Evolutionary conservation across 2,888 invertebrate genomes (phyloP), one percentile per base, ranked within the genome.

Genomic region (Catocala sponsa): DNA sequence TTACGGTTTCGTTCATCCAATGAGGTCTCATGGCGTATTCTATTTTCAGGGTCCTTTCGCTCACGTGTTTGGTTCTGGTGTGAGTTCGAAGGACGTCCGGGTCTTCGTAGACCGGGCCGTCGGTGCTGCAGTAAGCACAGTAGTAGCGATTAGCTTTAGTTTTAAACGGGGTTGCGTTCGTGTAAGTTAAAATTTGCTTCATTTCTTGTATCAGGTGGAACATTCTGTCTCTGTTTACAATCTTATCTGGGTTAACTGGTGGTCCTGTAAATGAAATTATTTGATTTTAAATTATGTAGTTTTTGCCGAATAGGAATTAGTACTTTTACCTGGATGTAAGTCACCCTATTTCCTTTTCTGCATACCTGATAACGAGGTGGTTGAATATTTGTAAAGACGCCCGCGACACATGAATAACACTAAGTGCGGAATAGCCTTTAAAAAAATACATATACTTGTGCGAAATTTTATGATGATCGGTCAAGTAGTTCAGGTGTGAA

Each of bases 101-200:
- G 5, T 86, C 78, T 0, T 86, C 82, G 60, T 86, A 90, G 5
- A 47, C 2, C 0, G 70, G 15, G 0, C 76, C 71, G 0, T 79
- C 76, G 0, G 83, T 76, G 6, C 75, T 65, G 59, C 93, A 93
- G 54, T 87, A 91, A 0, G 85, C 82, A 65, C 93, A 93, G 62
- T 75, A 79, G 43, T 79, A 87, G 0, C 74, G 68, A 0, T 80
- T 68, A 0, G 76, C 63, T 43, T 80, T 86, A 0, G 82, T 79
- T 46, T 87, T 90, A 74, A 84, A 92, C 0, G 91, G 91, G 0
- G 87, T 83, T 0, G 84, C 89, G 55, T 91, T 92, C 0, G 91
- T 88, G 67, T 83, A 85, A 0, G 72, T 77, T 0, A 92, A 70
- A 0, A 92, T 74, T 0, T 64, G 76, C 63, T 84, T 84, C 0